Evolutionary conservation across 2,888 invertebrate genomes (phyloP).

Genomic region (Hydriomena furcata): DNA sequence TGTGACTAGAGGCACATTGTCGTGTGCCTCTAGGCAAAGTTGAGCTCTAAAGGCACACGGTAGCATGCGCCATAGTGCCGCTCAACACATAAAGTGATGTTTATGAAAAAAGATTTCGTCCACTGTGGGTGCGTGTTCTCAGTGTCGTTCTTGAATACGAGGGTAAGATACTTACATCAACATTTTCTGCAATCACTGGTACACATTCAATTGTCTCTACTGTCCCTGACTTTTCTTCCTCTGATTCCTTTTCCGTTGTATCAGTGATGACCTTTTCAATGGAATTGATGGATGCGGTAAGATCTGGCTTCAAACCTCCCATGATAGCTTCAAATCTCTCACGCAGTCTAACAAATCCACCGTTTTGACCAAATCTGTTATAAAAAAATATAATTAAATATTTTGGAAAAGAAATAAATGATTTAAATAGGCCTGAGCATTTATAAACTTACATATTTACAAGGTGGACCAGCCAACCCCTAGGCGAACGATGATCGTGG

Average conservation of each 20-base stretch:
- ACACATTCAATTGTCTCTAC: constrained; percentile 51
- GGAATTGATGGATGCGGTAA: constrained; percentile 65
- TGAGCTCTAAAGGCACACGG: too few species aligned
- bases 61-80: too few species aligned
- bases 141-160: too few species aligned
- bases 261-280: constrained; percentile 74
- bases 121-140: too few species aligned
- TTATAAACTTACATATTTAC: constrained; percentile 88
- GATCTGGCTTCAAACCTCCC: constrained; percentile 80
- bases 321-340: constrained; percentile 92
- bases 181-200: constrained; percentile 56
- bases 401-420: background rate
- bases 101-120: too few species aligned
- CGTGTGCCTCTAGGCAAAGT: too few species aligned
- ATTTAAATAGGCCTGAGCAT: too few species aligned
- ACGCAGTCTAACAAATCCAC: constrained; percentile 93
- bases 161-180: constrained; percentile 58
- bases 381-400: background rate
- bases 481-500: constrained; percentile 91
- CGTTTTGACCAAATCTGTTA: constrained; percentile 91
- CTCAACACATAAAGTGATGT: too few species aligned
- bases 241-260: constrained; percentile 66
- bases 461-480: constrained; percentile 98
- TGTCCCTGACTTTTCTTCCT: constrained; percentile 56
- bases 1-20: too few species aligned